A percentile compares a stretch with the other conserved stretches of the same genome.
Conservation (phyloP, 2,113 vertebrate genomes). For the Elgaria multicarinata region DNA sequence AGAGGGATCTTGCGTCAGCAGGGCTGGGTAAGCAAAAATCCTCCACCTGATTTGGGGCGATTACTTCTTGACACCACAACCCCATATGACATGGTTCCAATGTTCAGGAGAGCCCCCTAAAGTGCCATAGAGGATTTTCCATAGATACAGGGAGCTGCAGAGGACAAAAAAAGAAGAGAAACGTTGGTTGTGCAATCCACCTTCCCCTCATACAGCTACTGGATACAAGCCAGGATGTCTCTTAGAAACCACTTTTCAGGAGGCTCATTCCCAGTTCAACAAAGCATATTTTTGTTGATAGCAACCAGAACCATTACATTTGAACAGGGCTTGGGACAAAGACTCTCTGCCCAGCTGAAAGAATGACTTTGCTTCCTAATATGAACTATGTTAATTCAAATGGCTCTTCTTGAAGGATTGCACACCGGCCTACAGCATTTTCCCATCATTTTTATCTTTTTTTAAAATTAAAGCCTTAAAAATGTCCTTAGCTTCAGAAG, state of each 20-base stretch:
- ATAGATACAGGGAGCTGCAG: no score
- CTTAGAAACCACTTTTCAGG: background rate
- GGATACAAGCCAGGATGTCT: background rate
- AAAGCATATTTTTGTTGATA: background rate
- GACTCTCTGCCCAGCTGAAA: background rate
- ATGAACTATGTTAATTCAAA: background rate
- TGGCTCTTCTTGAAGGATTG: background rate
- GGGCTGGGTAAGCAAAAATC: no score
- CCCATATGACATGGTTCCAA: no score
- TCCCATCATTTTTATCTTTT: background rate
- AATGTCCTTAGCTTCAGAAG: background rate
- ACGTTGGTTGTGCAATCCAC: no score
- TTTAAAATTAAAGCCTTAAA: background rate
- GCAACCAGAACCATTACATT: background rate
- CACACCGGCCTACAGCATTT: background rate
- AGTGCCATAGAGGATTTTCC: no score
- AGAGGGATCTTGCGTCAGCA: no score
- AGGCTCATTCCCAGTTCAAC: background rate
- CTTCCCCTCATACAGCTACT: no score
- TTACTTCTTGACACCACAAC: no score
- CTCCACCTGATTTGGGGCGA: no score
- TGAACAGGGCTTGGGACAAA: background rate
- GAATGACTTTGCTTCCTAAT: background rate
- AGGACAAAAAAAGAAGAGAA: no score
- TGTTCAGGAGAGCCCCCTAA: no score